These are phyloP conservation scores for Dasypogon diadema DNA, from an alignment of 2,888 invertebrate genomes.

Conservation along the genomic window DNA sequence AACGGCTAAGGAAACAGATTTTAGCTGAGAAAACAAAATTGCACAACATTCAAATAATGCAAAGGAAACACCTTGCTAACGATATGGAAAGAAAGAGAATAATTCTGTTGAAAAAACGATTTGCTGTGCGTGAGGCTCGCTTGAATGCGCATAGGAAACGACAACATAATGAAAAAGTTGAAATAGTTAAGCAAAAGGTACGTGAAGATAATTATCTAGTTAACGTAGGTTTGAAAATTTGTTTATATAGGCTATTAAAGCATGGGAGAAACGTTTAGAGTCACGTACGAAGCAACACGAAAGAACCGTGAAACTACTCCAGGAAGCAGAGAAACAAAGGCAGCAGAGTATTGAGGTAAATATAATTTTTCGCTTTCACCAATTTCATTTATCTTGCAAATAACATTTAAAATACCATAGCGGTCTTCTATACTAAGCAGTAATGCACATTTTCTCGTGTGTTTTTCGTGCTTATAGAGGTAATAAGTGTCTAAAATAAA, in stretches of 20 bases:
- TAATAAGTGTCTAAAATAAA: no score
- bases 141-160: slow-evolving; percentile 46
- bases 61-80: slow-evolving; percentile 59
- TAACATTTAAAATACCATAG: no score
- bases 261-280: slow-evolving; percentile 23
- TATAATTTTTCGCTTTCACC: no score
- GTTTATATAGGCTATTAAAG: slow-evolving; percentile 42
- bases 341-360: slow-evolving; percentile 33
- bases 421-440: no score
- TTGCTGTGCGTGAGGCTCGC: slow-evolving; percentile 63
- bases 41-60: slow-evolving; percentile 60
- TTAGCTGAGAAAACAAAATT: slow-evolving; percentile 61
- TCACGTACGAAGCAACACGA: slow-evolving; percentile 10
- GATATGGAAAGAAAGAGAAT: slow-evolving; percentile 58
- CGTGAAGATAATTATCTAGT: not conserved
- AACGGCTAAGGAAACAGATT: slow-evolving; percentile 58
- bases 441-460: no score
- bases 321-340: slow-evolving; percentile 25
- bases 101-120: slow-evolving; percentile 61
- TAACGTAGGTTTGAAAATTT: no score
- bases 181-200: not conserved
- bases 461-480: no score
- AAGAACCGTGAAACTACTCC: slow-evolving; percentile 5
- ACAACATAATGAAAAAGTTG: not conserved
- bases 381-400: no score